Evolutionary conservation across 1,140 invertebrate genomes (phyloP).

Genomic region (Ylistrum balloti): DNA sequence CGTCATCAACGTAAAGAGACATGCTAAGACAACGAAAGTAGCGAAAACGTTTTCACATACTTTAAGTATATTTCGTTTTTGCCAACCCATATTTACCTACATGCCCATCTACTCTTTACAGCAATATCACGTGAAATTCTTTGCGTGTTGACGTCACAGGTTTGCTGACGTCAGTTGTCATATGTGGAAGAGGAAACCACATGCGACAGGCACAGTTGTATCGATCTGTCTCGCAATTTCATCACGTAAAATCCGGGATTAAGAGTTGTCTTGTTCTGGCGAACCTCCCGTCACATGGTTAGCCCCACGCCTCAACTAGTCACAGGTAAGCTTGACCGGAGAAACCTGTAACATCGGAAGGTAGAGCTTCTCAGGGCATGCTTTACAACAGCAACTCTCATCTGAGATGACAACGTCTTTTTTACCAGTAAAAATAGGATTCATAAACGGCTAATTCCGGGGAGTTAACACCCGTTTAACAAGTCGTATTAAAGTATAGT

Average conservation of each 20-base stretch:
- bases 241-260: neutral
- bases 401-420: too few relatives aligned
- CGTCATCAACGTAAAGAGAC: conserved; percentile 7
- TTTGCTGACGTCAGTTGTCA: neutral
- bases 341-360: conserved; percentile 2
- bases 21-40: neutral
- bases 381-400: neutral
- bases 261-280: neutral
- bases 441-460: too few relatives aligned
- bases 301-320: neutral
- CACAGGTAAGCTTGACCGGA: conserved; percentile 4
- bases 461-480: too few relatives aligned
- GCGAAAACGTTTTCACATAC: conserved; percentile 6
- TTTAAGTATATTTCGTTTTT: neutral
- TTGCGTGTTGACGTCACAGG: neutral
- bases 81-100: neutral
- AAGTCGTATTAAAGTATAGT: too few relatives aligned
- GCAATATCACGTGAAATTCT: neutral
- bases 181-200: neutral
- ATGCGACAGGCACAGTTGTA: neutral
- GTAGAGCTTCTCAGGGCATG: neutral
- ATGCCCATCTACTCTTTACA: neutral
- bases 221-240: neutral
- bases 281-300: too few relatives aligned
- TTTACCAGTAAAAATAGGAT: too few relatives aligned